Evolutionary conservation across 1,140 invertebrate genomes (phyloP).

Genomic region (Adoxophyes honmai): DNA sequence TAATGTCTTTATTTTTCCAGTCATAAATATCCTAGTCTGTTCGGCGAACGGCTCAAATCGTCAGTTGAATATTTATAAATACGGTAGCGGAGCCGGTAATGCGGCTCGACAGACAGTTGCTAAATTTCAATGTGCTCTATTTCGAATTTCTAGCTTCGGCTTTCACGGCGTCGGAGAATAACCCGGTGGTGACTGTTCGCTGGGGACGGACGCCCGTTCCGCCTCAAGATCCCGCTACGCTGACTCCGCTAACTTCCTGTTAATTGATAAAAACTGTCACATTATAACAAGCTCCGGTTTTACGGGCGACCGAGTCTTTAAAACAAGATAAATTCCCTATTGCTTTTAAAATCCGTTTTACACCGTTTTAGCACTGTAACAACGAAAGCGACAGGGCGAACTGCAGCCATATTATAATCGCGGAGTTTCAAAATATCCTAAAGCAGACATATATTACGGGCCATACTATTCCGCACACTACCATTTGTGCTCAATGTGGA

Average conservation of each 20-base stretch:
- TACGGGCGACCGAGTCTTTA: not conserved
- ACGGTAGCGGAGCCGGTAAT: constrained; percentile 66
- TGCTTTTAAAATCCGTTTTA: constrained; percentile 9
- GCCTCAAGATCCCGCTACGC: not conserved
- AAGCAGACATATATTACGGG: constrained; percentile 53
- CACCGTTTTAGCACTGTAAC: constrained; percentile 21
- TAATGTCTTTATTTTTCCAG: constrained; percentile 40
- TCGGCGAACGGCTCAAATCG: constrained; percentile 55
- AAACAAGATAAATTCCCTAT: not conserved
- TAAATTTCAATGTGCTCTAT: constrained; percentile 74
- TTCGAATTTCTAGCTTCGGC: constrained; percentile 57
- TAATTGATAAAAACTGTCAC: not conserved
- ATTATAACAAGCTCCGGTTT: not conserved
- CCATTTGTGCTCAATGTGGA: constrained; percentile 45
- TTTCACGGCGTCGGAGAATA: constrained; percentile 47
- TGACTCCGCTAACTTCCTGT: not conserved
- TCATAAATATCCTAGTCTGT: constrained; percentile 65
- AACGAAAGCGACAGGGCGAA: constrained; percentile 31
- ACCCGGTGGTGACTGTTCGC: constrained; percentile 31
- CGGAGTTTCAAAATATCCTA: constrained; percentile 49
- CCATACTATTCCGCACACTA: constrained; percentile 49
- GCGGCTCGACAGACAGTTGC: constrained; percentile 69
- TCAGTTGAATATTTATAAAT: constrained; percentile 71
- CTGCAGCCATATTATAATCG: constrained; percentile 46
- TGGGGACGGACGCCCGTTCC: not conserved